phyloP scores from a whole-genome alignment of 2,113 vertebrate species.

The Falco punctatus region DNA sequence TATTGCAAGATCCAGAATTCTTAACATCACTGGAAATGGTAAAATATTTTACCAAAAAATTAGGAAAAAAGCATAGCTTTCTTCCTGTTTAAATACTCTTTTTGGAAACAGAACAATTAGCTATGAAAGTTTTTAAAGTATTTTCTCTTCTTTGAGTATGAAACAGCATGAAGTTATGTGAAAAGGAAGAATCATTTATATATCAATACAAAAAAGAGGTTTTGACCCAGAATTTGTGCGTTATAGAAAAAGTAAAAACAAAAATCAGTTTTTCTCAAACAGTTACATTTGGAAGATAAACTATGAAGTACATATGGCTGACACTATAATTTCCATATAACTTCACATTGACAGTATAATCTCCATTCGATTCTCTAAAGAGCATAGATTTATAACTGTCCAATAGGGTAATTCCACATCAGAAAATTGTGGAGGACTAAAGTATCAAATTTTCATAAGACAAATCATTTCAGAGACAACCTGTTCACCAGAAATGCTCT shows the following conservation, averaged over 20 bases:
- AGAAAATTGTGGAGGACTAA: background rate
- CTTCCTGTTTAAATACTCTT: background rate
- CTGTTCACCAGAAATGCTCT: background rate
- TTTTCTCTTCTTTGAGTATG: background rate
- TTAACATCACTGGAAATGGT: background rate
- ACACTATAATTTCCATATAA: background rate
- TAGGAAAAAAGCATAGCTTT: background rate
- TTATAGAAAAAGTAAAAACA: background rate
- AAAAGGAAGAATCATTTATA: background rate
- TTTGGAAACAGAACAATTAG: background rate
- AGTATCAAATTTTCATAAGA: background rate
- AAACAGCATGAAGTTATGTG: background rate
- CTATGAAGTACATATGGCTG: background rate
- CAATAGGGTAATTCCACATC: background rate
- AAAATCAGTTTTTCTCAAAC: background rate
- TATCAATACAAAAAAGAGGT: background rate
- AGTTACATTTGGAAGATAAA: background rate
- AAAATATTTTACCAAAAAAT: background rate
- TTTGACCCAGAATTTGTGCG: background rate
- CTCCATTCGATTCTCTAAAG: background rate
- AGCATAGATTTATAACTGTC: background rate
- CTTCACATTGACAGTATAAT: background rate
- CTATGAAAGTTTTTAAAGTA: background rate
- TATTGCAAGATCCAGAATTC: background rate
- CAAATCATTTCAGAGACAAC: background rate